Evolutionary conservation across 2,888 invertebrate genomes (phyloP), one percentile per base, ranked within the genome.

Genomic region (Temnothorax unifasciatus): DNA sequence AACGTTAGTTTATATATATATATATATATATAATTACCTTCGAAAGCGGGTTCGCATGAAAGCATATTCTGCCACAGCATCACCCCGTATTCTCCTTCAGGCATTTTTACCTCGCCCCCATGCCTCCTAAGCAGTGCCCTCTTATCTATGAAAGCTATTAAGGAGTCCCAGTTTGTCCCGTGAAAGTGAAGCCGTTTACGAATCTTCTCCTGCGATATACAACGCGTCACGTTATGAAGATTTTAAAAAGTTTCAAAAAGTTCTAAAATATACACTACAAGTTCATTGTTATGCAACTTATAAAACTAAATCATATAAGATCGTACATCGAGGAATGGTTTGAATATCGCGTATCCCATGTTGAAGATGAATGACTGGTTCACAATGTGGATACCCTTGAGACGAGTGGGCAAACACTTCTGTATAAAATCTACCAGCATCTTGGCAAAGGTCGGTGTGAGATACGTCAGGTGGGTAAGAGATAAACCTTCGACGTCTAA

Each of bases 341-440:
- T 98, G 94, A 99, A 97, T 81, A 99, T 96, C 11, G 97, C 97
- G 92, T 97, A 98, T 4, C 98, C 95, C 96, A 98, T 97, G 93
- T 98, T 98, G 95, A 99, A 98, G 85, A 98, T 96, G 88, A 96
- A 97, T 0, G 98, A 97, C 93, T 99, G 98, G 94, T 98, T 98
- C n/a, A 99, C 96, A 73, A 98, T 96, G 93, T 99, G 98, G 3
- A 99, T 97, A 0, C 96, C 98, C 95, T 98, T 98, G 64, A 99
- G 95, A 73, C 99, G 96, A 86, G 97, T 96, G 0, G 98, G 98
- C 47, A 98, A 96, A 92, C 98, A 97, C 92, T 98, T 98, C 97
- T 98, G 96, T 29, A 97, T 96, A 96, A 97, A 97, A 47, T 97
- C 97, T 9, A 97, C 95, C 29, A 97, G 95, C 95, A 97, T 96